phyloP scores from a whole-genome alignment of 2,113 vertebrate genomes.

The Dunckerocampus dactyliophorus region DNA sequence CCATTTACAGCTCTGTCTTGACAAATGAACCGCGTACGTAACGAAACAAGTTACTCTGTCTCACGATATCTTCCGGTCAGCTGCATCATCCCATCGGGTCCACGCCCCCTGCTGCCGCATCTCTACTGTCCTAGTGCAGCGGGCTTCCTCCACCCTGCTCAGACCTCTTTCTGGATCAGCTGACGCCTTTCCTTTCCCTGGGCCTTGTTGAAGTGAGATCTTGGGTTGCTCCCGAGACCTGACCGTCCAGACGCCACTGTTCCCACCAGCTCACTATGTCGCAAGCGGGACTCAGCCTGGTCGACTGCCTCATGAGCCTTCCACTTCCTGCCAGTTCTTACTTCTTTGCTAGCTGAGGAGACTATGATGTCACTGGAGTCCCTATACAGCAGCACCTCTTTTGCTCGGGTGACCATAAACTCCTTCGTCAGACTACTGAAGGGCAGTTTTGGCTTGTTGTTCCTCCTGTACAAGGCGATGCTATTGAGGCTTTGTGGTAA shows the following conservation, averaged over 20 bases:
- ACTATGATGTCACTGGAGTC: background rate
- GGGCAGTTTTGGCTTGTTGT: background rate
- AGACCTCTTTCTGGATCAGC: too few species aligned
- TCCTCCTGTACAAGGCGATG: background rate
- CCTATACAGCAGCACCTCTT: slow-evolving; percentile 3
- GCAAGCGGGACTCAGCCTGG: background rate
- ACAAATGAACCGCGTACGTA: too few species aligned
- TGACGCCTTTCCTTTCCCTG: background rate
- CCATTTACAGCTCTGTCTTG: too few species aligned
- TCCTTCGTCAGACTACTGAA: background rate
- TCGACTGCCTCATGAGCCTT: background rate
- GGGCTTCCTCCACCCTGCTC: too few species aligned
- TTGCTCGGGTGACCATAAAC: background rate
- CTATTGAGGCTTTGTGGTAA: background rate
- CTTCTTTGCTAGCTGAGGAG: background rate
- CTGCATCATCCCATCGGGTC: too few species aligned
- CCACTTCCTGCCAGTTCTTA: slow-evolving; percentile 2
- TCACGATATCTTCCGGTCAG: too few species aligned
- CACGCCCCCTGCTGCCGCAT: too few species aligned
- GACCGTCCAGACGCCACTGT: background rate
- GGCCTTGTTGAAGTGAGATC: background rate
- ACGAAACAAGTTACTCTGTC: too few species aligned
- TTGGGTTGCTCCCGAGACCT: background rate
- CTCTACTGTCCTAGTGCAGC: too few species aligned
- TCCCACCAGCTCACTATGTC: background rate